A percentile compares a stretch with the other conserved stretches of the same genome.
Evolutionary conservation across 2,888 invertebrate species (phyloP).

Genomic region (Drosophila vallismaia): DNA sequence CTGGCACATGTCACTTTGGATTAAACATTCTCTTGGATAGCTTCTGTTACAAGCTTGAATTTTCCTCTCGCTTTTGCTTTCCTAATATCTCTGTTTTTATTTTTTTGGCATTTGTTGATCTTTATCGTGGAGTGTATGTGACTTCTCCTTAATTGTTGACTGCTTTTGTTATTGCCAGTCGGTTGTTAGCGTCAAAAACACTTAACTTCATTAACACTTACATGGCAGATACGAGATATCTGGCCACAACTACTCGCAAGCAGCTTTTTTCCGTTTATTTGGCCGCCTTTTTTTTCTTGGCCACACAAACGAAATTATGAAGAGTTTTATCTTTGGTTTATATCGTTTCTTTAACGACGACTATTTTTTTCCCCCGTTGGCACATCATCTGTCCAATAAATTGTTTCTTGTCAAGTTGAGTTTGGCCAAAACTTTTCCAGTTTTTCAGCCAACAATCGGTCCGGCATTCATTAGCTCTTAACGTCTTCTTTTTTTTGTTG

Average conservation of each 20-base stretch:
- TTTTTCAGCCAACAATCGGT: constrained; percentile 4
- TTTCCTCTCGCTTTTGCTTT: background rate
- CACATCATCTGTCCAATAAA: constrained; percentile 74
- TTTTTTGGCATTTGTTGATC: constrained; percentile 67
- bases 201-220: constrained; percentile 79
- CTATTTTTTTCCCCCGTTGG: constrained; percentile 41
- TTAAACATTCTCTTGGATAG: background rate
- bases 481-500: constrained; percentile 22
- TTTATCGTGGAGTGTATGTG: constrained; percentile 64
- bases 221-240: constrained; percentile 66
- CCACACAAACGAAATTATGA: constrained; percentile 73
- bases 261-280: constrained; percentile 27
- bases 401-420: constrained; percentile 39
- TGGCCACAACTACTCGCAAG: constrained; percentile 41
- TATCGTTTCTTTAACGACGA: constrained; percentile 54
- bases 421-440: constrained; percentile 3
- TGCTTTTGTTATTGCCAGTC: constrained; percentile 48
- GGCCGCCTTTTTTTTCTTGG: constrained; percentile 50
- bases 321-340: constrained; percentile 73
- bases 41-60: background rate
- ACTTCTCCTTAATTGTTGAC: constrained; percentile 71
- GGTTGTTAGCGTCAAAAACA: constrained; percentile 71
- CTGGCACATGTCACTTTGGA: background rate
- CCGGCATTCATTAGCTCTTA: constrained; percentile 56
- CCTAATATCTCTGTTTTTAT: constrained; percentile 2